These are phyloP conservation scores for Plectrocnemia conspersa DNA, from an alignment of 1,140 invertebrate genomes.

Conservation along the genomic window DNA sequence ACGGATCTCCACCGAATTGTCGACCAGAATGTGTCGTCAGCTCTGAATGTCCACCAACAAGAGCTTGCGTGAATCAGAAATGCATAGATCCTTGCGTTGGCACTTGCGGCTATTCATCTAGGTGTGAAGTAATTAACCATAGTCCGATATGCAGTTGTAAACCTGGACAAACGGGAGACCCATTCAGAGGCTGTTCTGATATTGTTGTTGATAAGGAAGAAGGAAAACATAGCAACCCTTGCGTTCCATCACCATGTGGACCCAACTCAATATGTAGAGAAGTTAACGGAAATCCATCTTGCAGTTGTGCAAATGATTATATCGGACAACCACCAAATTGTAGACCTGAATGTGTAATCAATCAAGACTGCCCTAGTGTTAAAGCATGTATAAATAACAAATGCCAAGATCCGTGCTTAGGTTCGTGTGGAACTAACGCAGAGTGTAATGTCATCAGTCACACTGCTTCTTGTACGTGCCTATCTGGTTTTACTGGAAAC, in stretches of 20 bases:
- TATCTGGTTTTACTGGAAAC: conserved; percentile 60
- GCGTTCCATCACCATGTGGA: conserved; percentile 62
- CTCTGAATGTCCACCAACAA: conserved; percentile 71
- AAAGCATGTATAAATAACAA: conserved; percentile 60
- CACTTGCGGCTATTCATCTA: conserved; percentile 73
- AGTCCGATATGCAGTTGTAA: conserved; percentile 78
- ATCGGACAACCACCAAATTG: conserved; percentile 63
- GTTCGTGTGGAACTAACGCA: conserved; percentile 59
- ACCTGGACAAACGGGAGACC: conserved; percentile 76
- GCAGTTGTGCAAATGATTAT: conserved; percentile 57
- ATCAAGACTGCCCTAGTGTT: conserved; percentile 59
- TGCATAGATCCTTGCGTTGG: conserved; percentile 81
- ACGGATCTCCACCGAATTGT: conserved; percentile 71
- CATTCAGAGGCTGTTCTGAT: conserved; percentile 71
- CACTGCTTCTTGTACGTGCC: conserved; percentile 60
- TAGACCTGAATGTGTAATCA: conserved; percentile 61
- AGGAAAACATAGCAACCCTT: conserved; percentile 43
- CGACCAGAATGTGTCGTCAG: conserved; percentile 79
- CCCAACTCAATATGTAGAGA: conserved; percentile 60
- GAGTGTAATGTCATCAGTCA: conserved; percentile 61
- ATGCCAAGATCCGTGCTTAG: conserved; percentile 62
- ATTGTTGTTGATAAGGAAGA: conserved; percentile 41
- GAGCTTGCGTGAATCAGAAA: conserved; percentile 78
- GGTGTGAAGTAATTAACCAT: conserved; percentile 81
- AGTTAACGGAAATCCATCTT: conserved; percentile 54